Percentiles rank a stretch among this genome's conserved stretches.
These are phyloP conservation scores for Axis porcinus DNA, from an alignment of 2,113 vertebrate species.

Conservation along the genomic window DNA sequence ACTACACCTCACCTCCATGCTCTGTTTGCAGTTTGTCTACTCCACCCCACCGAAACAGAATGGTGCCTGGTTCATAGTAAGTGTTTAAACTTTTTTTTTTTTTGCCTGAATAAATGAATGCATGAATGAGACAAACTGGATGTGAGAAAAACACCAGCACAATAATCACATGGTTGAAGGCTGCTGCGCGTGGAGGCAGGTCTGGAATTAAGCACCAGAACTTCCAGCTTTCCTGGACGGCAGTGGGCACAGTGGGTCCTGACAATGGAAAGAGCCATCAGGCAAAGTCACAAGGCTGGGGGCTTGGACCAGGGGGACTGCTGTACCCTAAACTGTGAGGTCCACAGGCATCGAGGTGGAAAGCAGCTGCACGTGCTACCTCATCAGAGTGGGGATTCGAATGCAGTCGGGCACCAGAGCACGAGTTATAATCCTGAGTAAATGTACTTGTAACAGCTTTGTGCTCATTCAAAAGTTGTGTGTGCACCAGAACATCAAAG, in stretches of 20 bases:
- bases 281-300: not conserved
- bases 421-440: not conserved
- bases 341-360: not conserved
- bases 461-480: not conserved
- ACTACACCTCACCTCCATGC: not conserved
- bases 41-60: not conserved
- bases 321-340: not conserved
- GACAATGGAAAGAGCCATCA: not conserved
- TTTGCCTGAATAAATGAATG: not conserved
- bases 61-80: not conserved
- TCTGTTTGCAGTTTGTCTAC: not conserved
- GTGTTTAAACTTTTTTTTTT: not conserved
- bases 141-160: not conserved
- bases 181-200: not conserved
- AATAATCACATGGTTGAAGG: not conserved
- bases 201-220: not conserved
- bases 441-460: not conserved
- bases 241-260: not conserved
- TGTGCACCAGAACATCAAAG: not conserved
- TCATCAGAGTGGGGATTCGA: not conserved
- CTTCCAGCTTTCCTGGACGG: not conserved
- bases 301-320: not conserved
- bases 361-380: rapidly evolving
- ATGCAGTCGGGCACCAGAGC: not conserved
- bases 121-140: not conserved